Evolutionary conservation across 2,113 vertebrate species (phyloP), one percentile per base, ranked within the genome.

Genomic region (Austrofundulus limnaeus): DNA sequence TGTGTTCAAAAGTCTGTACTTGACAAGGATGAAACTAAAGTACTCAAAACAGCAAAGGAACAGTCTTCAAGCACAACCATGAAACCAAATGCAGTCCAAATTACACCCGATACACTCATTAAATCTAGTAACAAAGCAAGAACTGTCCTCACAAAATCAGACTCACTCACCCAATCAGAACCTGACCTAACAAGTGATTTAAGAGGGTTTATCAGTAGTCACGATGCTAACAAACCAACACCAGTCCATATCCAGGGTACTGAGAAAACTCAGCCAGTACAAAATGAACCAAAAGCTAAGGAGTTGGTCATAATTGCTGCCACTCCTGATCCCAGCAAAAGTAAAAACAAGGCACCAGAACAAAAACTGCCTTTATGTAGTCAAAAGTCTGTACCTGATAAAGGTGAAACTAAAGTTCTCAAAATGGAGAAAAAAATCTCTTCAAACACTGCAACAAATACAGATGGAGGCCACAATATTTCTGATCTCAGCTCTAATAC

Each of bases 171-270:
- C 6, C 5, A 34, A 10, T 34, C 96, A 0, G 95, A 98, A 67
- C 95, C 96, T 0, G 97, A 98, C 63, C 96, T 96, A 0, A 78
- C 95, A 0, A 96, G 91, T 0, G 95, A 98, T 61, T 93, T 98
- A 1, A 91, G 98, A 61, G 97, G 96, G 15, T 97, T 96, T 81
- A 97, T 98, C 80, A 98, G 97, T 46, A 91, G 96, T 58, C 92
- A 85, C 1, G 89, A 93, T 54, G 0, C 49, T 37, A 89, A 8
- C 10, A 90, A 80, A 68, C 85, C 89, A 0, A 42, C 31, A 52
- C 92, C 85, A 56, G 78, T 80, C 23, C 88, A 92, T 62, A 81
- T 92, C 8, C 90, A 89, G 77, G 83, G 88, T 25, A 90, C 90
- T 4, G 85, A 93, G 74, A 87, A 67, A 47, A 42, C 16, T 0